These are phyloP conservation scores for Heteromyza rotundicornis DNA, from an alignment of 2,888 invertebrate genomes.

Conservation along the genomic window DNA sequence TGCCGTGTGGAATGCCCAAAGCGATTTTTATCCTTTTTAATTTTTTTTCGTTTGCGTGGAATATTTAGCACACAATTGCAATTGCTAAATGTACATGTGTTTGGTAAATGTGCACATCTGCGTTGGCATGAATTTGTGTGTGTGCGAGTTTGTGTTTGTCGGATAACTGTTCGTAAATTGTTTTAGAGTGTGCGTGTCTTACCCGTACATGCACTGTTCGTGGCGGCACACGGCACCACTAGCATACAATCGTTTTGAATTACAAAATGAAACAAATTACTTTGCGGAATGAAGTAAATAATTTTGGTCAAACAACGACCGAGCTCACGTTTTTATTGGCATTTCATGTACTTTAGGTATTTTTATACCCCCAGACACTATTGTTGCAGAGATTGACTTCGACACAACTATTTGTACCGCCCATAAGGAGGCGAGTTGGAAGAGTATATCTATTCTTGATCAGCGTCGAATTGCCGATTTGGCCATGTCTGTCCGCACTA, in stretches of 20 bases:
- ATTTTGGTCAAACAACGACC: too few relatives aligned
- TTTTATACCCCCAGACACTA: too few relatives aligned
- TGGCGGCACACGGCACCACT: background rate
- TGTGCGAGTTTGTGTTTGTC: background rate
- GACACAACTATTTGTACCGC: too few relatives aligned
- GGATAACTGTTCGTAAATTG: background rate
- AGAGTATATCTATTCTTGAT: too few relatives aligned
- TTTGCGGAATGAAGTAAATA: too few relatives aligned
- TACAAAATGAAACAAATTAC: background rate
- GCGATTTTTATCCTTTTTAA: background rate
- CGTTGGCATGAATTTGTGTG: background rate
- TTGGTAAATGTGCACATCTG: background rate
- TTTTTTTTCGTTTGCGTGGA: background rate
- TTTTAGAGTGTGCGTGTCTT: background rate
- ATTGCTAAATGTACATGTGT: too few relatives aligned
- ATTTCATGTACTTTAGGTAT: too few relatives aligned
- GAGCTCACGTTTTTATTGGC: too few relatives aligned
- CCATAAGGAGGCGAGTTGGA: too few relatives aligned
- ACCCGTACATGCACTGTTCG: background rate
- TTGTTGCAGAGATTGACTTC: too few relatives aligned
- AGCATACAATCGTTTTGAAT: background rate
- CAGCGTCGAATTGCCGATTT: too few relatives aligned
- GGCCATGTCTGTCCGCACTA: too few relatives aligned
- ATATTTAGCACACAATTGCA: constrained; percentile 4
- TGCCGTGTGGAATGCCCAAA: background rate